Evolutionary conservation across 2,797 vertebrate species (phyloP), one percentile per base, ranked within the genome.

Genomic region (Peromyscus aztecus): DNA sequence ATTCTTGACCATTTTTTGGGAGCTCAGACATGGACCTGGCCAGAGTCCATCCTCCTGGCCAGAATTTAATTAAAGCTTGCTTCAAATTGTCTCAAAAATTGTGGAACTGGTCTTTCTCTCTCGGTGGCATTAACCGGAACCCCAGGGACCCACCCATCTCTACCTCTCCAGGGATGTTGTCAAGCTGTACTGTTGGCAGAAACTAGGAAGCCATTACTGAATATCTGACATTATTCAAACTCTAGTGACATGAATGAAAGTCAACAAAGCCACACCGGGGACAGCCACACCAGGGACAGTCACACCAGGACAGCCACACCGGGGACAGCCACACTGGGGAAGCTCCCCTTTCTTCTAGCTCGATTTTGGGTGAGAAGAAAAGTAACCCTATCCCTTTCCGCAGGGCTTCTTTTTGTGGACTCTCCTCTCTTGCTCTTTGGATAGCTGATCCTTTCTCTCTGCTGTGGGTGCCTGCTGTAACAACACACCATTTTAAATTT

Each of bases 401-500:
- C 14, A 67, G n/a, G 78, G 29, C 57, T 59, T 63, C 43, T 43
- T 37, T 77, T 37, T 73, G 90, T 90, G 52, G 6, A 43, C 83
- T 75, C 83, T 75, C 91, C 69, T 21, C 91, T 83, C 77, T 59
- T 82, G 37, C 5, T 83, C n/a, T 16, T 91, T 86, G 55, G 34
- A 65, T 9, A 27, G n/a, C 43, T 69, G 67, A 12, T 19, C 52
- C n/a, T 86, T 80, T 84, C 86, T 71, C 31, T 80, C 85, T 91
- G 84, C 37, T 55, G 12, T 77, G 80, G n/a, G 24, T 73, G 52
- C 69, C 46, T 61, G 76, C 59, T 89, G 2, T 84, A 69, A 78
- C 55, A 65, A 95, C 43, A 73, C 24, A 31, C 21, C 10, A 40
- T 80, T 95, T 93, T 94, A 75, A 91, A 93, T 95, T 92, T 96